Percentiles rank a stretch among this genome's conserved stretches.
These are phyloP conservation scores for Dermatophagoides farinae DNA, from an alignment of 1,140 invertebrate species.

Conservation along the genomic window DNA sequence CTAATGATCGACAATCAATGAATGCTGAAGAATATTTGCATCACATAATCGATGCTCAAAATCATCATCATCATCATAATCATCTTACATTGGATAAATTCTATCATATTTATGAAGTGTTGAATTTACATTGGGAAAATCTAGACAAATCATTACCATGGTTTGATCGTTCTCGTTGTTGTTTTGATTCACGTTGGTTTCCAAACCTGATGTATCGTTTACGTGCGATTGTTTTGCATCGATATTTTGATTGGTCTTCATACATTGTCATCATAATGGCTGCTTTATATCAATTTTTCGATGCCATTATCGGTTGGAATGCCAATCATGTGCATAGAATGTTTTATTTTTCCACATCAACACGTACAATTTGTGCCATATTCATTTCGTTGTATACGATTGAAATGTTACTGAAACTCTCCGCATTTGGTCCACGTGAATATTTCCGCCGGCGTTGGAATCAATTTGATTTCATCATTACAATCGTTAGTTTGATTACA, in stretches of 20 bases:
- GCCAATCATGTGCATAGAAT: neutral
- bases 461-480: conserved; percentile 30
- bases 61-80: conserved; percentile 27
- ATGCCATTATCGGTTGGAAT: conserved; percentile 1
- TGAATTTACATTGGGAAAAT: conserved; percentile 47
- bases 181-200: neutral
- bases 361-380: neutral
- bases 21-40: neutral
- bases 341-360: neutral
- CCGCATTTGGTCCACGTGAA: conserved; percentile 43
- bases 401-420: conserved; percentile 40
- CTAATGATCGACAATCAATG: neutral
- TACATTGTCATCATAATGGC: conserved; percentile 25
- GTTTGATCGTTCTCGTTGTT: conserved; percentile 37
- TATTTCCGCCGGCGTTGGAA: conserved; percentile 71
- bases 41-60: conserved; percentile 23
- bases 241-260: conserved; percentile 46
- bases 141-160: conserved; percentile 34
- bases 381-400: conserved; percentile 27
- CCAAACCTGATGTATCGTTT: neutral
- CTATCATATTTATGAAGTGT: conserved; percentile 49
- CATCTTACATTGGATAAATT: conserved; percentile 49
- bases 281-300: conserved; percentile 9
- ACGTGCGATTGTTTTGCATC: conserved; percentile 37
- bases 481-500: conserved; percentile 24